Base-by-base conservation (phyloP, 2,797 vertebrate species). In the Eremophila alpestris region DNA sequence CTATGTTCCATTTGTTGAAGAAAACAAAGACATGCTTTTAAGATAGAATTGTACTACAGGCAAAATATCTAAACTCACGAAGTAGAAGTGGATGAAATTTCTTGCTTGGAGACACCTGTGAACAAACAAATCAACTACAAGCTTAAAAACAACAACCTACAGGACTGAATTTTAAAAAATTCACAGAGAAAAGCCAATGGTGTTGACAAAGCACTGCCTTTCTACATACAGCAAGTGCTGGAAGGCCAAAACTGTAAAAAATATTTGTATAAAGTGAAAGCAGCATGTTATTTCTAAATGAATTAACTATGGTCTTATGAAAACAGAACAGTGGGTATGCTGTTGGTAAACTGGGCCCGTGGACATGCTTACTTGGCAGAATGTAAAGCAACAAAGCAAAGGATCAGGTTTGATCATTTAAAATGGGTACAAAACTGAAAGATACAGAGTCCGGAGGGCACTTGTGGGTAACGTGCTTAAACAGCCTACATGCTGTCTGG, bases 381-480 rank as follows among this genome's bases (percentile, higher is more conserved):
- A 96, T 22, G 63, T 46, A 90, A 94, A 92, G 74, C 75, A 91
- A 91, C 87, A 91, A 95, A 97, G 90, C 91, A 94, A 92, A 95
- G 91, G 83, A 96, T 97, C 95, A 97, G 94, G 94, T 96, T 9
- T 93, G 96, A 97, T 97, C 93, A 97, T 93, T 96, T 95, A 96
- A 96, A 97, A 96, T 56, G 92, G 95, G 92, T 87, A 96, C 89
- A 93, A 95, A 97, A 95, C 89, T 64, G 92, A 96, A 90, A 97
- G 95, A 96, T 79, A 94, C 85, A 95, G 90, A 94, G 96, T 97
- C 95, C 83, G 91, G 95, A 96, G 95, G 95, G 97, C 91, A 94
- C 83, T 95, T 94, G 95, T 93, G 89, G 94, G 80, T 92, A 96
- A 97, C 90, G 7, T 89, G 84, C 89, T 96, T 94, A 90, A 97